Evolutionary conservation across 2,113 vertebrate genomes (phyloP), one percentile per base, ranked within the genome.

Genomic region (Callionymus lyra): DNA sequence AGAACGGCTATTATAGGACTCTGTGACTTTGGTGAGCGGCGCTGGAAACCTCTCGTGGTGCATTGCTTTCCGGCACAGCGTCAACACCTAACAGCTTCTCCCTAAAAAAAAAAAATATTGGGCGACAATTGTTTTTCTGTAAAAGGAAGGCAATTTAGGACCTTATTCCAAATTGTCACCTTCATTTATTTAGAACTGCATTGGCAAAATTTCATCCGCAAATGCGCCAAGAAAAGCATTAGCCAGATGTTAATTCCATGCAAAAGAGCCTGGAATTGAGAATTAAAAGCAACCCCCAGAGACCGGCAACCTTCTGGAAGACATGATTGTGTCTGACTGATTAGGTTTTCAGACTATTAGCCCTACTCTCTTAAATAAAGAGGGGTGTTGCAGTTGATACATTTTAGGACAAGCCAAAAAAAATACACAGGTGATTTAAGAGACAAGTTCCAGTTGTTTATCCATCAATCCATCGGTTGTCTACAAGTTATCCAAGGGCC

Each of bases 161-260:
- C 50, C 54, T 62, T 70, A 63, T 74, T 63, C 59, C 37, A 49
- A 64, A 52, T 53, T 47, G 65, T 58, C 63, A 77, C 61, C 55
- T 58, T 44, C 40, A 33, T 41, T 68, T 62, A 32, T 48, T 47
- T n/a, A n/a, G 9, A 38, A 37, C 47, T 38, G 50, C 50, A 37
- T 14, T n/a, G n/a, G 44, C 50, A 42, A 16, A 6, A 16, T 55
- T 46, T 50, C 52, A 47, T 72, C 56, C 47, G 60, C 58, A 72
- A 68, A 70, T 55, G 61, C 65, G 60, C 47, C 15, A 4, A 38
- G 41, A 41, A 50, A 68, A 68, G 70, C 70, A 72, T 72, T 61
- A 68, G 55, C 63, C 68, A 76, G 70, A 72, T 74, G 70, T 68
- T 74, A 65, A 31, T 33, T 49, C 16, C 10, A 27, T 44, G 44